A percentile compares a stretch with the other conserved stretches of the same genome.
These are phyloP conservation scores for Arremon brunneinucha DNA, from an alignment of 2,797 vertebrate genomes.

Conservation along the genomic window DNA sequence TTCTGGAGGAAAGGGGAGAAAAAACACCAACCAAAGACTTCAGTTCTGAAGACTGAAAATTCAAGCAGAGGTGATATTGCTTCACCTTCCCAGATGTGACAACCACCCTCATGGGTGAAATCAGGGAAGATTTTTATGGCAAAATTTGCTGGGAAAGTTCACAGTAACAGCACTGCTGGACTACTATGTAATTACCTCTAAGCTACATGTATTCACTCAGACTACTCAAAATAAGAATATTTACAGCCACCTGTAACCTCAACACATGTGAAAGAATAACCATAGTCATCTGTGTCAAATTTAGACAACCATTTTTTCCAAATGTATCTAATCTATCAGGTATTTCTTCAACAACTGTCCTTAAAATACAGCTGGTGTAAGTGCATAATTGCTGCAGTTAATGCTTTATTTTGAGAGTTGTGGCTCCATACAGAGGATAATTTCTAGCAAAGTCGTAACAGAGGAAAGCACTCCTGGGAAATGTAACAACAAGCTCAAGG, in stretches of 20 bases:
- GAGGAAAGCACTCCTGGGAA: constrained; percentile 47
- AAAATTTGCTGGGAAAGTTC: not conserved
- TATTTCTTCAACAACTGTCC: constrained; percentile 54
- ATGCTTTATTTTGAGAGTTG: constrained; percentile 60
- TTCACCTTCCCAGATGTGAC: not conserved
- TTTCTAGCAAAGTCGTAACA: constrained; percentile 43
- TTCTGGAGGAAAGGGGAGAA: not conserved
- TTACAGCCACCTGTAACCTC: not conserved
- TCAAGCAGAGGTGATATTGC: not conserved
- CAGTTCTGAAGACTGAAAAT: not conserved
- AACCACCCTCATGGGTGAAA: accelerated
- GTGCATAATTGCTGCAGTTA: constrained; percentile 65
- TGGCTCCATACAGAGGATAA: constrained; percentile 24
- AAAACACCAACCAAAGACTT: not conserved
- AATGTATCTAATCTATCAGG: not conserved
- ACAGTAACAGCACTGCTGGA: not conserved
- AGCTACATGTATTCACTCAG: not conserved
- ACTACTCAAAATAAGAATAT: not conserved
- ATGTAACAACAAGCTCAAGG: not conserved
- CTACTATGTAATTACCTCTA: not conserved
- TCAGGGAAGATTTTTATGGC: not conserved
- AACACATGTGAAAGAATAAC: not conserved
- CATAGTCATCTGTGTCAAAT: not conserved
- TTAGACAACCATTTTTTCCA: not conserved
- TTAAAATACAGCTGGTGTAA: constrained; percentile 57